Evolutionary conservation across 2,797 vertebrate species (phyloP).

Genomic region (Acomys russatus): DNA sequence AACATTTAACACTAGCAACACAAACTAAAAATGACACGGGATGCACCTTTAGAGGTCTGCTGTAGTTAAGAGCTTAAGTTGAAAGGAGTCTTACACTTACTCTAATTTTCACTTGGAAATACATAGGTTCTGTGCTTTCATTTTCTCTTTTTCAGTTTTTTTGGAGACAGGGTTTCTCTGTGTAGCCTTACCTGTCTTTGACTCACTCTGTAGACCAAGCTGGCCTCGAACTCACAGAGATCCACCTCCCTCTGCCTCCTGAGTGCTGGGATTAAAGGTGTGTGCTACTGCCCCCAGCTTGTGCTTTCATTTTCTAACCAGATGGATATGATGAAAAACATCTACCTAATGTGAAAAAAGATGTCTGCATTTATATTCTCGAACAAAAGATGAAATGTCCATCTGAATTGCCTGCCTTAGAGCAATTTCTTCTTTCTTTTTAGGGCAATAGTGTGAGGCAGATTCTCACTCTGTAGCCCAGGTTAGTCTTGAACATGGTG

Average conservation of each 20-base stretch:
- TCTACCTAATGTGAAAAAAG: conserved; percentile 44
- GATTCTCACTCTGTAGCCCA: not conserved
- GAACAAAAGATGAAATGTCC: conserved; percentile 42
- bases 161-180: too few species aligned
- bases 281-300: not conserved
- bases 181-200: too few species aligned
- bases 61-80: not conserved
- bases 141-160: conserved; percentile 11
- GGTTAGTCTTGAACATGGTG: not conserved
- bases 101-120: conserved; percentile 15
- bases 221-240: too few species aligned
- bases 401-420: conserved; percentile 37
- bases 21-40: conserved; percentile 12
- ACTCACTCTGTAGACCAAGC: too few species aligned
- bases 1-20: not conserved
- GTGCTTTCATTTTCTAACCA: conserved; percentile 57
- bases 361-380: conserved; percentile 45
- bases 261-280: too few species aligned
- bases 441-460: not conserved
- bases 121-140: conserved; percentile 6
- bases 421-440: not conserved
- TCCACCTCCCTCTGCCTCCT: too few species aligned
- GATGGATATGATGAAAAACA: conserved; percentile 39
- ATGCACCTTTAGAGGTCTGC: not conserved
- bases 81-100: not conserved